These are phyloP conservation scores for Petrosia ficiformis DNA, from an alignment of 37 sponge, comb jelly and placozoan genomes.

Conservation along the genomic window DNA sequence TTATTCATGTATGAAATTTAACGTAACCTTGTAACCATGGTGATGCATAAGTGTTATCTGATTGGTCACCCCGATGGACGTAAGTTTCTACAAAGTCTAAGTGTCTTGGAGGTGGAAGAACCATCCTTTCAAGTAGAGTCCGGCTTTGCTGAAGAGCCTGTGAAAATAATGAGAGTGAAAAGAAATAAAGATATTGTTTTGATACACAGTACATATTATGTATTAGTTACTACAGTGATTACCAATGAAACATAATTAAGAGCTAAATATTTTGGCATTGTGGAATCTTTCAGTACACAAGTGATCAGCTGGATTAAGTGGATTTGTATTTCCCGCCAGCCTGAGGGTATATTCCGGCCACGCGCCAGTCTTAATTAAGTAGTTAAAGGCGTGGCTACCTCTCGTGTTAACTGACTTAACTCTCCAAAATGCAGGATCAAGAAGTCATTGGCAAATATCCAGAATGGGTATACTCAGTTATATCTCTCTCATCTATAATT, in stretches of 20 bases:
- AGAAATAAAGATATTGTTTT: no score
- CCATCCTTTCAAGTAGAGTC: conserved; percentile 42
- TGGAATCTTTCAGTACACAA: no score
- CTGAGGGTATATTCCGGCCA: no score
- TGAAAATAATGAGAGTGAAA: not conserved
- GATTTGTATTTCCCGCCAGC: no score
- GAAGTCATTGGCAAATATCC: not conserved
- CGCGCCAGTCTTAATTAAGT: no score
- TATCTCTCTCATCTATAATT: not conserved
- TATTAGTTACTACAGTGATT: not conserved
- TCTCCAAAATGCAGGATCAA: not conserved
- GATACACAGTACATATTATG: no score
- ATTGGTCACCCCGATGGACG: conserved; percentile 50
- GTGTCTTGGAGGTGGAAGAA: conserved; percentile 50
- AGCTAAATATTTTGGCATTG: conserved; percentile 62
- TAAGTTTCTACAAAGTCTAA: conserved; percentile 59
- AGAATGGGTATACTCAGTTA: not conserved
- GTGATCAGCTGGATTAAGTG: no score
- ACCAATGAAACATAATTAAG: conserved; percentile 58
- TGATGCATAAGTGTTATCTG: not conserved
- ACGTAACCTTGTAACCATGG: conserved; percentile 29
- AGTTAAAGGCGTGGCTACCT: no score
- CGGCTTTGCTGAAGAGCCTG: conserved; percentile 54
- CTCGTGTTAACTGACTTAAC: no score
- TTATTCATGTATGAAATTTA: no score